phyloP scores from a whole-genome alignment of 2,888 invertebrate species.

The Dorcus parallelipipedus region DNA sequence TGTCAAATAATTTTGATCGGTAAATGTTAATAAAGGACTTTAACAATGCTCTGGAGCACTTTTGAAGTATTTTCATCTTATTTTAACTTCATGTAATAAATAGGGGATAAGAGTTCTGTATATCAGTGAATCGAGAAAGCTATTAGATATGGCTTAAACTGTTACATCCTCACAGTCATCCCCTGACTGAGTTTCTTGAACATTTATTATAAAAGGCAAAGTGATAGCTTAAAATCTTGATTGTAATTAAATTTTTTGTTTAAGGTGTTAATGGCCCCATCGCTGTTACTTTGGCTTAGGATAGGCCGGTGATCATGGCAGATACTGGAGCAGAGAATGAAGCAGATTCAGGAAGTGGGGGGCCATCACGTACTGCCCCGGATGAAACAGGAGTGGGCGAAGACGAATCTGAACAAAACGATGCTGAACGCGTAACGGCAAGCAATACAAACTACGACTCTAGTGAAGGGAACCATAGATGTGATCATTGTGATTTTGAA shows the following conservation, averaged over 20 bases:
- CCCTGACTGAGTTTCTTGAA: too few relatives aligned
- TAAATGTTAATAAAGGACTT: too few relatives aligned
- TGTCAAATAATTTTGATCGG: too few relatives aligned
- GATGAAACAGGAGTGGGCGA: slow-evolving; percentile 36
- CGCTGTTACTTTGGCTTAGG: slow-evolving; percentile 21
- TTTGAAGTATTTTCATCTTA: too few relatives aligned
- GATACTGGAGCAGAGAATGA: slow-evolving; percentile 48
- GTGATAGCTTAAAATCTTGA: not conserved
- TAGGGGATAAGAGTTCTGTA: too few relatives aligned
- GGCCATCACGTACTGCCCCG: slow-evolving; percentile 25
- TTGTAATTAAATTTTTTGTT: not conserved
- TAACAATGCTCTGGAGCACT: too few relatives aligned
- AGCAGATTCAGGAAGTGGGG: slow-evolving; percentile 47
- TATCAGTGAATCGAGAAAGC: too few relatives aligned
- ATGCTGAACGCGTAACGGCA: slow-evolving; percentile 47
- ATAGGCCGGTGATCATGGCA: slow-evolving; percentile 45
- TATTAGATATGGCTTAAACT: too few relatives aligned
- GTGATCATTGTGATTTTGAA: slow-evolving; percentile 83
- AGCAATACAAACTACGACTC: slow-evolving; percentile 58
- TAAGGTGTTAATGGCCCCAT: slow-evolving; percentile 18
- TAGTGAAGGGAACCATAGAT: slow-evolving; percentile 59
- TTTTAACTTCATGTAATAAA: too few relatives aligned
- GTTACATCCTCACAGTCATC: too few relatives aligned
- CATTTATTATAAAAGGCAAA: too few relatives aligned
- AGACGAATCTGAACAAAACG: slow-evolving; percentile 51